Evolutionary conservation across 2,797 vertebrate species (phyloP).

Genomic region (Saguinus oedipus): DNA sequence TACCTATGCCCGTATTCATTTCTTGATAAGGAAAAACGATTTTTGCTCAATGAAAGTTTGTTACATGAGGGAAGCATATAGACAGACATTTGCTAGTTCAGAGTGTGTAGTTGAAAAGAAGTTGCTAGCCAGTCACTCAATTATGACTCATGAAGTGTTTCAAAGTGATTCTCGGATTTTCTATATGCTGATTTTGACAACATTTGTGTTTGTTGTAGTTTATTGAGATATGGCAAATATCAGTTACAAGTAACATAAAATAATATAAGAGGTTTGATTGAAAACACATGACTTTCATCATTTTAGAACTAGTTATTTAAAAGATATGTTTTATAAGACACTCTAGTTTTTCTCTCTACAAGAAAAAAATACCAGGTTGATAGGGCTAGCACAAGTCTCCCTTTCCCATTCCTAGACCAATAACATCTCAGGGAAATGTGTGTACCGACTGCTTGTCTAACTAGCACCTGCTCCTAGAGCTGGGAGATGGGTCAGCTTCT

Average conservation of each 20-base stretch:
- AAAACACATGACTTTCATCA: conserved; percentile 19
- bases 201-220: background rate
- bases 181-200: conserved; percentile 21
- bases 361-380: background rate
- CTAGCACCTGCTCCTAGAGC: background rate
- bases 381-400: background rate
- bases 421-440: background rate
- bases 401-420: background rate
- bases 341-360: conserved; percentile 5
- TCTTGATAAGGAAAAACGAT: background rate
- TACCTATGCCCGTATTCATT: background rate
- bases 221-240: background rate
- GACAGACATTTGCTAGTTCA: background rate
- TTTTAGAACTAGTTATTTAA: conserved; percentile 15
- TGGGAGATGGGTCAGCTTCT: background rate
- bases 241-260: background rate
- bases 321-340: background rate
- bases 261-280: conserved; percentile 15
- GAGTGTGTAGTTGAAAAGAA: background rate
- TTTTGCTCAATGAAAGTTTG: background rate
- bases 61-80: background rate
- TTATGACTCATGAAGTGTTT: background rate
- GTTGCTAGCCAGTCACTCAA: background rate
- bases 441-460: background rate
- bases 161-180: background rate